These are phyloP conservation scores for Rattus rattus DNA, from an alignment of 2,113 vertebrate genomes.

Conservation along the genomic window DNA sequence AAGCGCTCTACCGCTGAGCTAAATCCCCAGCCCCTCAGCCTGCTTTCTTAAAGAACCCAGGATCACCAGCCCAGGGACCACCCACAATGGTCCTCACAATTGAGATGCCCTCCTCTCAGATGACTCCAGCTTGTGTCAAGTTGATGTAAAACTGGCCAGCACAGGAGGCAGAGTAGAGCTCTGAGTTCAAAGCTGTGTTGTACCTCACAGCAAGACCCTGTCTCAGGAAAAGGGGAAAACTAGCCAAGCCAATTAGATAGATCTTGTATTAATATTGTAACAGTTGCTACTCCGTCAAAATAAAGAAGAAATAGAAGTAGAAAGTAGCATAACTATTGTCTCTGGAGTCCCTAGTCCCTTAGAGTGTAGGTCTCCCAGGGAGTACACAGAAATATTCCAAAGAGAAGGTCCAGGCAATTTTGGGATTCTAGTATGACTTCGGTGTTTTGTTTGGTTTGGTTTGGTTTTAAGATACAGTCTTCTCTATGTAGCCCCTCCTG, in stretches of 20 bases:
- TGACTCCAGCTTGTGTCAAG: neutral
- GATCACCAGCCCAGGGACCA: neutral
- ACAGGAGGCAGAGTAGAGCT: neutral
- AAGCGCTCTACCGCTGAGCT: too few relatives aligned
- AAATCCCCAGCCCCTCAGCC: too few relatives aligned
- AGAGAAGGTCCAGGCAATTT: neutral
- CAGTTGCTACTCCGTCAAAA: neutral
- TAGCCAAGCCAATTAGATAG: neutral
- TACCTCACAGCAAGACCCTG: neutral
- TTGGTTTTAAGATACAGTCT: neutral
- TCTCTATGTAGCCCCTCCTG: neutral
- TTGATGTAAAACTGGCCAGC: neutral
- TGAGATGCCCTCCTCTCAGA: neutral
- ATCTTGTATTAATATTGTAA: neutral
- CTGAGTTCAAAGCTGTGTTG: neutral
- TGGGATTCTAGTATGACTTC: neutral
- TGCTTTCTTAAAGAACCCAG: neutral
- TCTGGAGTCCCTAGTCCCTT: neutral
- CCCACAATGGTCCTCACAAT: neutral
- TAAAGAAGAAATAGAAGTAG: slow-evolving; percentile 26
- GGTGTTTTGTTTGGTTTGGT: neutral
- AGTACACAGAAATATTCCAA: slow-evolving; percentile 15
- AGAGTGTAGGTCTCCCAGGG: neutral
- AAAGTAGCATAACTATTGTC: neutral
- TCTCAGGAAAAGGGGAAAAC: neutral